Percentiles rank a stretch among this genome's conserved stretches.
Evolutionary conservation across 2,888 invertebrate species (phyloP).

Genomic region (Mimas tiliae): DNA sequence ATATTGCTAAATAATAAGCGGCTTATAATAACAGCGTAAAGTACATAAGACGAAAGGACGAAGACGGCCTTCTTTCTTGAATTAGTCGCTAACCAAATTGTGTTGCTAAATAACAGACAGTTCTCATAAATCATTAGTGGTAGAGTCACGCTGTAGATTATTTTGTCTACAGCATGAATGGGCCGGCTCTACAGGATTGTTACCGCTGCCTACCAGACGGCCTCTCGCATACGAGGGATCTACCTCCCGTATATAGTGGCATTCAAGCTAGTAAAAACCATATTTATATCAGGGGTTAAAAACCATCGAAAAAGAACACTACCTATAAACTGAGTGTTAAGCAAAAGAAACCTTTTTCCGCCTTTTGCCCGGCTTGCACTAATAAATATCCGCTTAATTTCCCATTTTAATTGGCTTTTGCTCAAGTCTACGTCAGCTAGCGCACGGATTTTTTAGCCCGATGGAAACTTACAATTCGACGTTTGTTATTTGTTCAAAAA

Average conservation of each 20-base stretch:
- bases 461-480: conserved; percentile 6
- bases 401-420: conserved; percentile 17
- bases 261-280: no score
- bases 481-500: conserved; percentile 23
- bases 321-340: neutral
- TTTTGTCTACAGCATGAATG: no score
- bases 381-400: conserved; percentile 21
- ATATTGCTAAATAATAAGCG: neutral
- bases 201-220: no score
- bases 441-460: neutral
- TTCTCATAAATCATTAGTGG: no score
- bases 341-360: conserved; percentile 4
- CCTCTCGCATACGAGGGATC: no score
- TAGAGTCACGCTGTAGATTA: no score
- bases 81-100: no score
- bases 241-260: no score
- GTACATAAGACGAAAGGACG: no score
- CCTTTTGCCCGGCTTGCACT: conserved; percentile 6
- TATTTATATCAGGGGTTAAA: neutral
- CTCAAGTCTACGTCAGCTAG: conserved; percentile 4
- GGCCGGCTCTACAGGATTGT: no score
- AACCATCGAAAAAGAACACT: neutral
- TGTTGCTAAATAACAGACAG: no score
- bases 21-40: neutral
- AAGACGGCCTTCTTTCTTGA: no score